Conservation (phyloP, 2,888 invertebrate genomes). For the Iphiclides podalirius region DNA sequence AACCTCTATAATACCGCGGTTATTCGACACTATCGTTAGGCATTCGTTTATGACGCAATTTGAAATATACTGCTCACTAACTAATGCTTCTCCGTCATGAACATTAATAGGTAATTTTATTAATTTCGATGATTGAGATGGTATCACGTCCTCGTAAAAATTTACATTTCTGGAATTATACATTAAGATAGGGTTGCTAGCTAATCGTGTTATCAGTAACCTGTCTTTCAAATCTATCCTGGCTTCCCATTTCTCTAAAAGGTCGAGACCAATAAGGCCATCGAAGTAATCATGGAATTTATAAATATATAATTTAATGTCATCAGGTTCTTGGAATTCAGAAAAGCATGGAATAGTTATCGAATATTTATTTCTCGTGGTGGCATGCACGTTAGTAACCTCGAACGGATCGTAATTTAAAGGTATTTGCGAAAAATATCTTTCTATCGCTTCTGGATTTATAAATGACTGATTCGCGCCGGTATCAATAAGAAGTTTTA, state of each 20-base stretch:
- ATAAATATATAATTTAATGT: not conserved
- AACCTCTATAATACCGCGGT: too few relatives aligned
- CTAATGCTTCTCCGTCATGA: too few relatives aligned
- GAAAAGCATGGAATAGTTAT: not conserved
- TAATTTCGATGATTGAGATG: too few relatives aligned
- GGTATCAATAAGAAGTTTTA: not conserved
- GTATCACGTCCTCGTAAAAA: not conserved
- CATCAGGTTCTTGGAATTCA: not conserved
- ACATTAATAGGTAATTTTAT: too few relatives aligned
- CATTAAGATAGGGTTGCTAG: not conserved
- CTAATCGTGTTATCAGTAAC: not conserved
- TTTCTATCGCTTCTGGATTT: not conserved
- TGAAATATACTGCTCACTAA: too few relatives aligned
- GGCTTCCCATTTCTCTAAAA: conserved; percentile 6
- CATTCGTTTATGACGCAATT: too few relatives aligned
- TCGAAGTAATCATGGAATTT: not conserved
- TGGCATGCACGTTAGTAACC: not conserved
- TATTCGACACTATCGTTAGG: too few relatives aligned
- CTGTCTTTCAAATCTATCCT: conserved; percentile 8
- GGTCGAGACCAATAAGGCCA: not conserved
- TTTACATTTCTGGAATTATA: not conserved
- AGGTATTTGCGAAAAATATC: not conserved
- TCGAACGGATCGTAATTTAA: not conserved
- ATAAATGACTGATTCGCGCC: not conserved
- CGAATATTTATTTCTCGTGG: not conserved